Conservation (phyloP, 1,140 invertebrate species). For the Tetragnatha versicolor region DNA sequence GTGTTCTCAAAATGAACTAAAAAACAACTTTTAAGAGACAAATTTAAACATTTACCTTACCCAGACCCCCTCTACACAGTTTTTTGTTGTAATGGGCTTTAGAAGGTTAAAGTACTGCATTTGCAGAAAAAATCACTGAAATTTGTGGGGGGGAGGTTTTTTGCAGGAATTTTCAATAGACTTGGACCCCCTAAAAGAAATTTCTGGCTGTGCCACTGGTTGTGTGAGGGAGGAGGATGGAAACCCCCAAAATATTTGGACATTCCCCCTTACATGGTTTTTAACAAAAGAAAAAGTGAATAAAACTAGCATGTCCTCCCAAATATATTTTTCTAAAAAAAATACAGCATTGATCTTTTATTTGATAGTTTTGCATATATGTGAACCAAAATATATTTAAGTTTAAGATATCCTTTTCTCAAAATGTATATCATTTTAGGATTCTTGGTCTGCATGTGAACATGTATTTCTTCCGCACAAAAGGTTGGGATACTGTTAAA, state of each 20-base stretch:
- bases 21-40: too few species aligned
- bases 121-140: too few species aligned
- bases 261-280: background rate
- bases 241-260: background rate
- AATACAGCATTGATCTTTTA: background rate
- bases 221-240: too few species aligned
- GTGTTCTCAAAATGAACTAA: too few species aligned
- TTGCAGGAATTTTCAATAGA: too few species aligned
- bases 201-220: too few species aligned
- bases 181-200: too few species aligned
- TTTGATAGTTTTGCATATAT: background rate
- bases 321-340: background rate
- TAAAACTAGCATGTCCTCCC: background rate
- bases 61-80: too few species aligned
- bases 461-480: conserved; percentile 13
- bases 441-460: conserved; percentile 49
- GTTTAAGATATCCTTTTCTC: background rate
- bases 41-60: too few species aligned
- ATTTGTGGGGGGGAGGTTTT: too few species aligned
- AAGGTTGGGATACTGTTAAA: background rate
- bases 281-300: background rate
- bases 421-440: conserved; percentile 4
- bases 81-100: too few species aligned
- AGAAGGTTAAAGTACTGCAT: too few species aligned
- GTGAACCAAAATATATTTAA: background rate